Base-by-base conservation (phyloP, 2,797 vertebrate genomes). In the Sebastes goodei region DNA sequence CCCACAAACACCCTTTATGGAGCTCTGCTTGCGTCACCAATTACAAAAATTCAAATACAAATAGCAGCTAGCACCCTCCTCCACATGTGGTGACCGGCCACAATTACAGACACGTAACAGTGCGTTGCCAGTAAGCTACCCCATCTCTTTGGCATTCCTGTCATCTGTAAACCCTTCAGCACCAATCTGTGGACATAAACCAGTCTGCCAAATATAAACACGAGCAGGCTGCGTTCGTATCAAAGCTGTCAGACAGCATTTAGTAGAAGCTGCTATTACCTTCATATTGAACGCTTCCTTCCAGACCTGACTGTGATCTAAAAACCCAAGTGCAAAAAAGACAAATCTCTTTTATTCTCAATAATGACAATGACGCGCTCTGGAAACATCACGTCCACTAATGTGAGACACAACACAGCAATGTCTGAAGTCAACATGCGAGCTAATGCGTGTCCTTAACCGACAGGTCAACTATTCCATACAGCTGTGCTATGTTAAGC, bases 131-230 rank as follows among this genome's bases (percentile, higher is more conserved):
- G 78, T 79, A 67, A 89, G 80, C 72, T 38, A 46, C 17, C 56
- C 32, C 65, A 65, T 84, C 76, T 85, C 83, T 89, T 74, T 85
- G 90, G 85, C 64, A 85, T 89, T 82, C 71, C 78, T 87, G 89
- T 88, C 89, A 88, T 94, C 84, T 90, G 87, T 86, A 90, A 91
- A 90, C 53, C 87, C 86, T 86, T 91, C 91, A 83, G 60, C 86
- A 81, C 71, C 86, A 82, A 89, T 90, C 83, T 89, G 80, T 17
- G 71, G 86, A 92, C 90, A 82, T 86, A 89, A 84, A 70, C 83
- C 88, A 88, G 84, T 61, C 78, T 55, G 78, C 80, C 91, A 88
- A 90, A 90, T 84, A 86, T 92, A 92, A 92, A 92, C 86, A 92
- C 84, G 80, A 76, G 82, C 85, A 86, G 75, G 49, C 82, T 67